phyloP scores from a whole-genome alignment of 2,797 vertebrate genomes.

The Lates japonicus region DNA sequence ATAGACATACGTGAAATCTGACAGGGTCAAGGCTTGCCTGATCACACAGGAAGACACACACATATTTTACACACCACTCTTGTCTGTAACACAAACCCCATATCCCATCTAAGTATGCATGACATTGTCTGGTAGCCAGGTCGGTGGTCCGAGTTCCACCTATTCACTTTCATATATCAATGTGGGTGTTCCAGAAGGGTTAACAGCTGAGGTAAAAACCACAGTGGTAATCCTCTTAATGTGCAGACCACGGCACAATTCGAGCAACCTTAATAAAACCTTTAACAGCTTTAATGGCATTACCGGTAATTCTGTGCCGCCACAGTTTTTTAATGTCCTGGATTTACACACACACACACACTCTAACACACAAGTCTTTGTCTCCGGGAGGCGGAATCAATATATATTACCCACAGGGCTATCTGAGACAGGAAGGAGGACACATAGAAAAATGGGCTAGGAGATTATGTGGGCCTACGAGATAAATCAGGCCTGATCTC shows the following conservation, averaged over 20 bases:
- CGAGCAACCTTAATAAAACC: too few species aligned
- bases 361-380: constrained; percentile 24
- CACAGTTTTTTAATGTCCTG: constrained; percentile 75
- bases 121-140: constrained; percentile 62
- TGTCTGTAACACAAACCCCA: constrained; percentile 44
- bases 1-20: constrained; percentile 46
- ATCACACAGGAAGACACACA: constrained; percentile 18
- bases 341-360: constrained; percentile 42
- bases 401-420: constrained; percentile 68
- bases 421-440: constrained; percentile 67
- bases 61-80: constrained; percentile 19
- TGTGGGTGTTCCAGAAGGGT: too few species aligned
- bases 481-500: too few species aligned
- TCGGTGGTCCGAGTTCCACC: too few species aligned
- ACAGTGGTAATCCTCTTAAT: constrained; percentile 79
- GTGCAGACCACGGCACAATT: constrained; percentile 66
- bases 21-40: constrained; percentile 69
- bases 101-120: constrained; percentile 48
- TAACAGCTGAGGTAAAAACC: constrained; percentile 72
- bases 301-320: constrained; percentile 82
- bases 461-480: constrained; percentile 31
- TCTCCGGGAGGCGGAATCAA: constrained; percentile 77
- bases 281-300: constrained; percentile 86
- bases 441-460: constrained; percentile 50
- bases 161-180: too few species aligned